Conservation (phyloP, 2,113 vertebrate species). For the Lasiurus cinereus region DNA sequence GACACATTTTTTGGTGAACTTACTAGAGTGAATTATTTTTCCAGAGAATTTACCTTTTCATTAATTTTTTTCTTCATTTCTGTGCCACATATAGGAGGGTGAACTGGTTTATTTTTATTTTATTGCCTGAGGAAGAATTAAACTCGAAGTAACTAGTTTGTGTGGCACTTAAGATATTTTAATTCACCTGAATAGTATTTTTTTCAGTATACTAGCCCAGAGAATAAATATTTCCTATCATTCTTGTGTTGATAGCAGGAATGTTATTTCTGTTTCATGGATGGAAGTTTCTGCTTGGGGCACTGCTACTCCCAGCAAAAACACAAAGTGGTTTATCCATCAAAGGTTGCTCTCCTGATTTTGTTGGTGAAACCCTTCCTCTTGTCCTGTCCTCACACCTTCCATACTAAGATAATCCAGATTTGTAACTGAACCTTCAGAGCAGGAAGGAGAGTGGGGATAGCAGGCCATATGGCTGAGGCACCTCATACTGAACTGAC, state of each 20-base stretch:
- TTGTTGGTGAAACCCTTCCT: not conserved
- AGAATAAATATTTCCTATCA: not conserved
- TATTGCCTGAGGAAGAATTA: not conserved
- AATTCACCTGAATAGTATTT: not conserved
- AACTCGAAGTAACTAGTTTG: not conserved
- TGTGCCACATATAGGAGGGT: not conserved
- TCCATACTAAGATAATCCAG: not conserved
- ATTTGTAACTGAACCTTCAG: not conserved
- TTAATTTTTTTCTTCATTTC: not conserved
- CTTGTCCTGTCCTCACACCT: not conserved
- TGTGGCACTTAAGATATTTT: not conserved
- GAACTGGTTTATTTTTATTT: constrained; percentile 24
- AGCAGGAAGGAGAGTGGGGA: not conserved
- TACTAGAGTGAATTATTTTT: not conserved
- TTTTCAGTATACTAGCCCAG: not conserved
- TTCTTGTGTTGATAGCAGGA: not conserved
- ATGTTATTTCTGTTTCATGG: not conserved
- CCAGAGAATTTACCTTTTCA: not conserved
- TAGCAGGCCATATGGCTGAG: not conserved
- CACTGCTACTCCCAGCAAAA: not conserved
- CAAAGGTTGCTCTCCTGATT: not conserved
- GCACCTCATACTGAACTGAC: not conserved
- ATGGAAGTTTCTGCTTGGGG: not conserved
- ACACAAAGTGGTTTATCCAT: not conserved
- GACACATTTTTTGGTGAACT: not conserved